Evolutionary conservation across 2,797 vertebrate genomes (phyloP), one percentile per base, ranked within the genome.

Genomic region (Haliaeetus albicilla): DNA sequence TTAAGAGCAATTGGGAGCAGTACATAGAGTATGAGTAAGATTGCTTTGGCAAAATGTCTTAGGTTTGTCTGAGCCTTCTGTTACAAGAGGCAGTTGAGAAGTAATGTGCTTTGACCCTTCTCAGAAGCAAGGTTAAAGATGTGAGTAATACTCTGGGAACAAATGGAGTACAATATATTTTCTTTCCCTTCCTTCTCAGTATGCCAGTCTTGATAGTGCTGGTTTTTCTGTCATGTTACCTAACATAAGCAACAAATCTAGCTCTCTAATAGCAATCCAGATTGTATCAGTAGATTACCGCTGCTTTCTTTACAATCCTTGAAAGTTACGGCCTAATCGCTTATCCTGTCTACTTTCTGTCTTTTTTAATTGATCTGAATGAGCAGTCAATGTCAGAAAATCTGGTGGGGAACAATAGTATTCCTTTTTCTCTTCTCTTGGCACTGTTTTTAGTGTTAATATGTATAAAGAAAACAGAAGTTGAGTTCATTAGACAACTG

Each of bases 231-330:
- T 81, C 67, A 6, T 23, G 35, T 93, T 92, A 68, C 69, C 49
- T 61, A 92, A 87, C 19, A 8, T 35, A 76, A 76, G 43, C 77
- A 95, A 27, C 63, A 96, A 89, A 90, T 96, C 73, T 74, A 59
- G 37, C 54, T 81, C 77, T 84, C 37, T 54, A n/a, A 31, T 18
- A 73, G 65, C 80, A 85, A 88, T 69, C 63, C 87, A 86, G 82
- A 59, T 84, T 93, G 44, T 89, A 84, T 91, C 89, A 54, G 31
- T 92, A 94, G 94, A 89, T 96, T 91, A 87, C 41, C 7, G 37
- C 57, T 87, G 44, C 51, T 78, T 43, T 74, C 57, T 74, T 76
- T 28, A 35, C 79, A 84, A 6, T 78, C 76, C 91, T 84, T 86
- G 79, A 78, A 87, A 90, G 41, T 61, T 88, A 12, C 33, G 23